Evolutionary conservation across 2,113 vertebrate genomes (phyloP), one percentile per base, ranked within the genome.

Genomic region (Aspidoscelis tigris): DNA sequence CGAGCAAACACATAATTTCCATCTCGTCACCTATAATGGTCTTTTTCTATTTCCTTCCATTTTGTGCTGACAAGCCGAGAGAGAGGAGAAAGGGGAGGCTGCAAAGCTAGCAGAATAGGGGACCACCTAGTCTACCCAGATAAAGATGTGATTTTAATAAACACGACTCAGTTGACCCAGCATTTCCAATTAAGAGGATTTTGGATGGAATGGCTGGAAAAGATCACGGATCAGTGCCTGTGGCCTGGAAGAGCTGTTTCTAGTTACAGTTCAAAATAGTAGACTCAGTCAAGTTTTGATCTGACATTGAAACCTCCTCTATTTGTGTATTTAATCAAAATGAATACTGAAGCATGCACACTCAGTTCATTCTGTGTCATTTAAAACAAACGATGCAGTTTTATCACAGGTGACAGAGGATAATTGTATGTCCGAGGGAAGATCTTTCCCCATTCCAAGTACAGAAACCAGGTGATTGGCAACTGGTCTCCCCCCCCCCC

Each of bases 1-100:
- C 94, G 92, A 92, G 91, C 94, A 95, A 93, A 91, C 95, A 95
- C 95, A 96, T 96, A 96, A 93, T 96, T 96, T 96, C 94, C 96
- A 97, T 84, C 96, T 93, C 96, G 93, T 93, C 95, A 94, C 89
- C 90, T 91, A 89, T 21, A 72, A 66, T 5, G 21, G 43, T 73
- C 74, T 64, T 22, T 82, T 78, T 72, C 66, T 53, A 8, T 73
- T 71, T 68, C 53, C 33, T 84, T 80, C 44, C 82, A 47, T 82
- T 88, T 86, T 76, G 80, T 83, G 65, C 0, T 84, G 72, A 80
- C 55, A 70, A 44, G 50, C 81, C 84, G 74, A 75, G 83, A 76
- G 84, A 85, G 74, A 82, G 87, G 81, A 8, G 80, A 72, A 47
- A 44, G 55, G 16, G 33, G 47, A 47, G 26, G 26, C 14, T 2